Evolutionary conservation across 2,113 vertebrate species (phyloP).

Genomic region (Aplodontia rufa): DNA sequence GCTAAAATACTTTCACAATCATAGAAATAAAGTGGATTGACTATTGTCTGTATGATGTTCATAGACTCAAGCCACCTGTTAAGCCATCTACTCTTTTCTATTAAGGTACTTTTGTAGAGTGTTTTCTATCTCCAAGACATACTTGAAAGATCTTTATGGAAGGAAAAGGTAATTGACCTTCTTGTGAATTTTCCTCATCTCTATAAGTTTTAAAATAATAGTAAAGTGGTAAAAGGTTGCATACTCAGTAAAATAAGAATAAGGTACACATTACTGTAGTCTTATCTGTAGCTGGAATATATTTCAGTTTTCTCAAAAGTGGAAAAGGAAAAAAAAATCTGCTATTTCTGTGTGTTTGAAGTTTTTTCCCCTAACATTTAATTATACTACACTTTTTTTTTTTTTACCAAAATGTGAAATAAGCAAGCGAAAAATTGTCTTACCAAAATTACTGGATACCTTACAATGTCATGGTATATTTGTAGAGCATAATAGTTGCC

Average conservation of each 20-base stretch:
- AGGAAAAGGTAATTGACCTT: background rate
- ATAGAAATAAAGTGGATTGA: background rate
- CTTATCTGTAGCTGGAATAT: background rate
- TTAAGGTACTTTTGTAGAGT: background rate
- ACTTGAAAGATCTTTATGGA: background rate
- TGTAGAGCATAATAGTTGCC: background rate
- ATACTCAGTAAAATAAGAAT: background rate
- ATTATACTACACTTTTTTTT: background rate
- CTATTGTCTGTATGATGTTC: background rate
- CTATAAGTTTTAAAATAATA: conserved; percentile 11
- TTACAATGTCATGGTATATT: background rate
- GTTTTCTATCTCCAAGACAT: background rate
- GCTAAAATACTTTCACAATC: background rate
- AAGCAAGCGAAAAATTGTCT: background rate
- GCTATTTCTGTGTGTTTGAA: background rate
- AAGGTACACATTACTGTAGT: background rate
- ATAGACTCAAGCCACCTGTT: background rate
- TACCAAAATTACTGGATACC: background rate
- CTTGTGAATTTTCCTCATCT: background rate
- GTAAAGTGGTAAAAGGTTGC: background rate
- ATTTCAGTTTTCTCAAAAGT: background rate
- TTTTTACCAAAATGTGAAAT: background rate
- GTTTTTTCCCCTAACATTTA: background rate
- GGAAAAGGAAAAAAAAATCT: background rate
- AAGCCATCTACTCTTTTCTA: background rate